Percentiles rank a stretch among this genome's conserved stretches.
Evolutionary conservation across 37 sponge, comb jelly and placozoan species (phyloP).

Genomic region (Agelas oroides): DNA sequence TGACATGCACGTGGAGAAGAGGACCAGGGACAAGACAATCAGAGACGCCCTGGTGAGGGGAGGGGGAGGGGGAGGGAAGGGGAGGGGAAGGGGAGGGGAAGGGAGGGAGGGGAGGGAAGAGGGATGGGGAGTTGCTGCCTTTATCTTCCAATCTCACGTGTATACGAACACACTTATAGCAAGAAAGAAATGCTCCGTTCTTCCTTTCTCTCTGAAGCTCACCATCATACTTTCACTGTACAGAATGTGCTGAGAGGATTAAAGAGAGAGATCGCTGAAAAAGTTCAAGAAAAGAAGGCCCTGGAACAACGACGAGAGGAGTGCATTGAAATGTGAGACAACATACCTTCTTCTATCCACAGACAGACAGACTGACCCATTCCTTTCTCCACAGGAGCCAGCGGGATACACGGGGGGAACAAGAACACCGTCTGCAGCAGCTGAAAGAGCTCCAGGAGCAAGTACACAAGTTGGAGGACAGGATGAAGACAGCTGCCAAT

Average conservation of each 20-base stretch:
- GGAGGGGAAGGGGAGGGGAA: background rate
- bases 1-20: constrained; percentile 26
- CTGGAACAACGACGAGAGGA: constrained; percentile 38
- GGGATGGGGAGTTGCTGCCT: too few relatives aligned
- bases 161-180: too few relatives aligned
- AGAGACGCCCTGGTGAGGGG: constrained; percentile 5
- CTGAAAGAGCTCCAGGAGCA: constrained; percentile 16
- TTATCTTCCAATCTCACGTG: too few relatives aligned
- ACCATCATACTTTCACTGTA: too few relatives aligned
- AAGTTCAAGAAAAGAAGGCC: constrained; percentile 28
- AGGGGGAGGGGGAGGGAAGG: background rate
- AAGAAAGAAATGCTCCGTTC: too few relatives aligned
- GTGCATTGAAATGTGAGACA: too few relatives aligned
- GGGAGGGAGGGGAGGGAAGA: too few relatives aligned
- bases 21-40: constrained; percentile 36
- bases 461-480: constrained; percentile 9
- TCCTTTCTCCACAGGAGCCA: constrained; percentile 24
- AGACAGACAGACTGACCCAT: too few relatives aligned
- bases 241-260: background rate
- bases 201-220: too few relatives aligned
- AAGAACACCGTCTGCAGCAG: constrained; percentile 12
- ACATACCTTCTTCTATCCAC: too few relatives aligned
- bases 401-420: constrained; percentile 44
- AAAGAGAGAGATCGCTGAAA: background rate
- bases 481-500: constrained; percentile 33